These are phyloP conservation scores for Augochlora pura DNA, from an alignment of 1,140 invertebrate genomes.

Conservation along the genomic window DNA sequence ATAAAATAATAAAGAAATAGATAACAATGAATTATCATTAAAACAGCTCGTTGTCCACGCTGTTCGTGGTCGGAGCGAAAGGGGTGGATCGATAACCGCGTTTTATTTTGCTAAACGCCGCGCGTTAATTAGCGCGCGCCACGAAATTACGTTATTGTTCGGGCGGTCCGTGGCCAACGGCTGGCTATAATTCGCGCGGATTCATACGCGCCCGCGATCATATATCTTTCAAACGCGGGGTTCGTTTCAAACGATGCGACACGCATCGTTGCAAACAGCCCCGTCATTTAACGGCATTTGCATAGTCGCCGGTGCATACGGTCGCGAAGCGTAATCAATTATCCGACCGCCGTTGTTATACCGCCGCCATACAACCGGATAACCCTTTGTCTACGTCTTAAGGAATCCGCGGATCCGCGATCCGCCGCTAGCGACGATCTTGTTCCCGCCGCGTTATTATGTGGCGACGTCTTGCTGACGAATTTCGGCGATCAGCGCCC, in stretches of 20 bases:
- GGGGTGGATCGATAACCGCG: neutral
- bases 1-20: too few relatives aligned
- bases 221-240: constrained; percentile 50
- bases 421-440: too few relatives aligned
- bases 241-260: constrained; percentile 33
- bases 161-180: neutral
- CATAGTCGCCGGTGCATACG: constrained; percentile 14
- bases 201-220: constrained; percentile 21
- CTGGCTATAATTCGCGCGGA: constrained; percentile 38
- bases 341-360: constrained; percentile 25
- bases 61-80: too few relatives aligned
- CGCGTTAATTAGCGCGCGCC: neutral
- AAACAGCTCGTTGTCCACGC: too few relatives aligned
- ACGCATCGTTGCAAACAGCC: neutral
- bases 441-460: neutral
- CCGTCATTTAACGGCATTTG: constrained; percentile 48
- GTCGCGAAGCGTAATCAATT: constrained; percentile 39
- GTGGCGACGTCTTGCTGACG: neutral
- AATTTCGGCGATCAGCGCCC: neutral
- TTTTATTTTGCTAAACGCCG: constrained; percentile 37
- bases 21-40: too few relatives aligned
- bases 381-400: neutral
- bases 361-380: neutral
- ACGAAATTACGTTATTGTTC: constrained; percentile 46
- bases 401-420: neutral